These are phyloP conservation scores for Emydoidea blandingii DNA, from an alignment of 2,797 vertebrate species.

Conservation along the genomic window DNA sequence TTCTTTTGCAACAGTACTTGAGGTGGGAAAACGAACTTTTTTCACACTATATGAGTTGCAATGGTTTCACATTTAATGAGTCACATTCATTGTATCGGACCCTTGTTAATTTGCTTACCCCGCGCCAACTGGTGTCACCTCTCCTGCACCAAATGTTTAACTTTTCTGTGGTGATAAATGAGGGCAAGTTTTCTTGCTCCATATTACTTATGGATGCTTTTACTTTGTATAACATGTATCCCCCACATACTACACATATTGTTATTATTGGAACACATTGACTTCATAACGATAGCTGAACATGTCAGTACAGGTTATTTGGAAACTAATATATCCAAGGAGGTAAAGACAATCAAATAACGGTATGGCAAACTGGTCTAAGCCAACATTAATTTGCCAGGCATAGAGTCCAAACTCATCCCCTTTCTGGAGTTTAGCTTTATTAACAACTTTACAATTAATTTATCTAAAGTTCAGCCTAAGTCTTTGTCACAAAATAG, in stretches of 20 bases:
- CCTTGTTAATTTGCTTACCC: neutral
- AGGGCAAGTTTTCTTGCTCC: neutral
- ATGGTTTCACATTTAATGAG: neutral
- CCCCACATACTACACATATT: neutral
- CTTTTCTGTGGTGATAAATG: neutral
- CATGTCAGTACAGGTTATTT: neutral
- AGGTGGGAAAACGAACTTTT: neutral
- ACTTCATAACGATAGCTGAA: neutral
- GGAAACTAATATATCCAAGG: neutral
- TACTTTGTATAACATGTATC: neutral
- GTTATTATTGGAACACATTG: neutral
- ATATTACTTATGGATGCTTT: neutral
- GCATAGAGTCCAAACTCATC: neutral
- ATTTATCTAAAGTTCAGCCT: neutral
- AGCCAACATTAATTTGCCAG: neutral
- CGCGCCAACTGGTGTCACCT: neutral
- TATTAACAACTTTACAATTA: accelerated
- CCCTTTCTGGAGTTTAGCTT: neutral
- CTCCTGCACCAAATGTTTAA: neutral
- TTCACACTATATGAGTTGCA: neutral
- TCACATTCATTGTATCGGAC: neutral
- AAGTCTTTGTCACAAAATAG: neutral
- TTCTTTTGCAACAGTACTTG: neutral
- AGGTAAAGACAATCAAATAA: neutral
- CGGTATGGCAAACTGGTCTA: neutral